Conservation (phyloP, 2,888 invertebrate species). For the Trissolcus japonicus region DNA sequence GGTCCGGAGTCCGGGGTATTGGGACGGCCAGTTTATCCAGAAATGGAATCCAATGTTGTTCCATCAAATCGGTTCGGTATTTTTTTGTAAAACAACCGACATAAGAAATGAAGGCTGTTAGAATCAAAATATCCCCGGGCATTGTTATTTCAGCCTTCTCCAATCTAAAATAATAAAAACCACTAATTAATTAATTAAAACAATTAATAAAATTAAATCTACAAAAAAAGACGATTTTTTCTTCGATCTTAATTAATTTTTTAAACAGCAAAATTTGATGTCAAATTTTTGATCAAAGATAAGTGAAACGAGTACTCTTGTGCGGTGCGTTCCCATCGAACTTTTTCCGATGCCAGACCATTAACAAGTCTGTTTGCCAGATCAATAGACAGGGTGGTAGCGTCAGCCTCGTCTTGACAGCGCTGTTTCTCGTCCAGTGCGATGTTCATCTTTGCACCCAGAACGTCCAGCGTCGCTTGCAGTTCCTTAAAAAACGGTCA, state of each 20-base stretch:
- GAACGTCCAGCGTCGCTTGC: constrained; percentile 85
- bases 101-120: constrained; percentile 95
- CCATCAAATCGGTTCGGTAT: constrained; percentile 87
- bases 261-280: too few relatives aligned
- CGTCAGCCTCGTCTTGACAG: constrained; percentile 95
- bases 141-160: constrained; percentile 85
- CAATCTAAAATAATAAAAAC: constrained; percentile 76
- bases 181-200: constrained; percentile 4
- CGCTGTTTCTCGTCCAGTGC: constrained; percentile 91
- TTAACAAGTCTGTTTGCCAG: constrained; percentile 94
- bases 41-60: constrained; percentile 88
- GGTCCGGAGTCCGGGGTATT: constrained; percentile 86
- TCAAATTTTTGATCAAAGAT: neutral
- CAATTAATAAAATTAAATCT: neutral
- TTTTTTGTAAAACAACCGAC: constrained; percentile 94
- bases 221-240: neutral
- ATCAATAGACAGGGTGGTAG: constrained; percentile 91
- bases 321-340: constrained; percentile 86
- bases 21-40: constrained; percentile 83
- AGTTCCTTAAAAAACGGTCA: constrained; percentile 79
- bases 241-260: neutral
- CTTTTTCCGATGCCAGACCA: constrained; percentile 94
- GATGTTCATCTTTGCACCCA: constrained; percentile 90
- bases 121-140: constrained; percentile 92
- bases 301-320: constrained; percentile 70